phyloP scores from a whole-genome alignment of 64 coral and sea anemone genomes.

The Cladopsammia gracilis region DNA sequence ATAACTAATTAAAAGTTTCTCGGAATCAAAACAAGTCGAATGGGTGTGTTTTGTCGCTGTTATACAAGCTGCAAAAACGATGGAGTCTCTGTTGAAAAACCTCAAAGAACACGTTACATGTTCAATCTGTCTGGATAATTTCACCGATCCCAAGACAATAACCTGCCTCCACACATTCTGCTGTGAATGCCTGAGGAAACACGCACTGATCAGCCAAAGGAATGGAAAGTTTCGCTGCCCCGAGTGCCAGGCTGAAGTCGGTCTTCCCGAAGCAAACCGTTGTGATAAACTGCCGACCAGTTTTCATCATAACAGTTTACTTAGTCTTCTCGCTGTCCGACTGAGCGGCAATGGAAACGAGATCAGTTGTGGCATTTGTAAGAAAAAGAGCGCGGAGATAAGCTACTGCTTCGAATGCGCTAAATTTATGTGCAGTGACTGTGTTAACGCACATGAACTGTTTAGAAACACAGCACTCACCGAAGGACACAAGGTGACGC shows the following conservation, averaged over 20 bases:
- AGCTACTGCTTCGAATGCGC: conserved; percentile 28
- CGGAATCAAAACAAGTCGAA: too few relatives aligned
- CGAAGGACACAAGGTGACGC: conserved; percentile 3
- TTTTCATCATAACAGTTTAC: conserved; percentile 34
- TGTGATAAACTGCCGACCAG: conserved; percentile 14
- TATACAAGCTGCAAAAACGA: background rate
- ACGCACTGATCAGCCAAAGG: background rate
- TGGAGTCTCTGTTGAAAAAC: conserved; percentile 12
- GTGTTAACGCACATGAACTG: background rate
- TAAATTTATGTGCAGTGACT: background rate
- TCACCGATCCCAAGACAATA: conserved; percentile 7
- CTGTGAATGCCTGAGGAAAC: conserved; percentile 15
- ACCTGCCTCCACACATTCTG: conserved; percentile 23
- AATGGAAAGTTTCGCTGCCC: conserved; percentile 8
- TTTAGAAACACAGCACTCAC: background rate
- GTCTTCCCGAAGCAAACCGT: background rate
- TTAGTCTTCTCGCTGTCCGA: background rate
- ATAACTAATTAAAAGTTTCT: too few relatives aligned
- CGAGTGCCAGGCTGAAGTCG: conserved; percentile 10
- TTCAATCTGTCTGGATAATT: conserved; percentile 15
- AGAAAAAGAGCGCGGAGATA: background rate
- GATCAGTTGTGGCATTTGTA: background rate
- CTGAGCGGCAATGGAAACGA: background rate
- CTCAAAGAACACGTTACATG: conserved; percentile 34
- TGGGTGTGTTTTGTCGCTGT: too few relatives aligned